Evolutionary conservation across 2,888 invertebrate genomes (phyloP), one percentile per base, ranked within the genome.

Genomic region (Lithophane semibrunnea): DNA sequence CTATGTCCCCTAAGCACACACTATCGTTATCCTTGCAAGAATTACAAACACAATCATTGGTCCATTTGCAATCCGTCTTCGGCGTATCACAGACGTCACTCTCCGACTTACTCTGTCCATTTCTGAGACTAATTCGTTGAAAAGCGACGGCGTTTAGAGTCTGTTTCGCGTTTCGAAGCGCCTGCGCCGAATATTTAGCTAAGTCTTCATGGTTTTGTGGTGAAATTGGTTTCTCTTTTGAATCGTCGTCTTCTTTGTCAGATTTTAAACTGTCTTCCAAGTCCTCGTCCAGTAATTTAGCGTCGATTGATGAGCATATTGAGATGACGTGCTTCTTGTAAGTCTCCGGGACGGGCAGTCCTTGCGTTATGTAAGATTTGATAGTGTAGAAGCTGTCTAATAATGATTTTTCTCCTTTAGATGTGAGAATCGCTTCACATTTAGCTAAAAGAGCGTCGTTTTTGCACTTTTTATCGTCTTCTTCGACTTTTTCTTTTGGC

Each of bases 101-200:
- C 4, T 96, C 96, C 0, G 94, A 94, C 24, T 96, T 96, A 0
- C 92, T 93, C 18, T 95, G 95, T 0, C 94, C 95, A 12, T 94
- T 95, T 0, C 93, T 52, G 0, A 81, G 84, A 18, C 92, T 91
- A 75, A 95, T 93, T 21, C 94, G 95, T 0, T 94, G 92, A 72
- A 96, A 96, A 0, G 96, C 96, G 0, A 96, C 95, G 0, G 95
- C 94, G 81, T 96, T 96, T 0, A 96, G 75, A 0, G 95, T 95
- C 24, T 96, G 95, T 44, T 96, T 94, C 0, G 96, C 96, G 67
- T 95, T 95, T 0, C 94, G 82, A 0, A 96, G 70, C 29, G 96
- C 96, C 76, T 95, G 95, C 0, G 96, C 95, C 0, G 96, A 95
- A 73, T 96, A 96, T 80, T 96, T 96, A 0, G 96, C 95, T 29